phyloP scores from a whole-genome alignment of 2,113 vertebrate species.

The Pachypanchax playfairii region DNA sequence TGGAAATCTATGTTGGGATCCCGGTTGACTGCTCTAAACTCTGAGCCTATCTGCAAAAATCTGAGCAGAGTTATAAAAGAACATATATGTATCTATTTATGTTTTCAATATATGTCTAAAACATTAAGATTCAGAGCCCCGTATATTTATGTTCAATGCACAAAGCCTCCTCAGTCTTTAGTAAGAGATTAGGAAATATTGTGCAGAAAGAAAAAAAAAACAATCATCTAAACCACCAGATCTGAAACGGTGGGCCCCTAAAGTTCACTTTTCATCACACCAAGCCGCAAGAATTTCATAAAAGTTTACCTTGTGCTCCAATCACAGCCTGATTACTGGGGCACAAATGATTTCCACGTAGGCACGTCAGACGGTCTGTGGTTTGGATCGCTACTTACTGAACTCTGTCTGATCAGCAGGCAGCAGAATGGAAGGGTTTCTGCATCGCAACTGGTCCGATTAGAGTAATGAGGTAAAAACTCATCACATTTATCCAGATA shows the following conservation, averaged over 20 bases:
- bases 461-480: slow-evolving; percentile 27
- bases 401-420: slow-evolving; percentile 31
- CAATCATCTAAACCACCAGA: slow-evolving; percentile 52
- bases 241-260: slow-evolving; percentile 38
- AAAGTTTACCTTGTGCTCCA: slow-evolving; percentile 42
- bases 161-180: slow-evolving; percentile 16
- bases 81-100: not conserved
- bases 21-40: too few species aligned
- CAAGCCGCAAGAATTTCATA: slow-evolving; percentile 51
- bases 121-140: not conserved
- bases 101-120: slow-evolving; percentile 6
- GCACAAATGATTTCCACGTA: slow-evolving; percentile 49
- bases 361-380: slow-evolving; percentile 41
- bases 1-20: not conserved
- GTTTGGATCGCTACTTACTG: slow-evolving; percentile 45
- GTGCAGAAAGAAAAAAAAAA: slow-evolving; percentile 33
- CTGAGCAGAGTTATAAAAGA: not conserved
- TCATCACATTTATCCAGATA: slow-evolving; percentile 34
- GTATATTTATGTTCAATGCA: slow-evolving; percentile 8
- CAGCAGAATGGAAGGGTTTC: slow-evolving; percentile 14
- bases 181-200: slow-evolving; percentile 32
- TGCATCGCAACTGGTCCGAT: slow-evolving; percentile 21
- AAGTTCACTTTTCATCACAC: slow-evolving; percentile 60
- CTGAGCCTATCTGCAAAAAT: not conserved
- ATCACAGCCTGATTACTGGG: slow-evolving; percentile 43